phyloP scores from a whole-genome alignment of 2,113 vertebrate species.

The Vimba vimba region DNA sequence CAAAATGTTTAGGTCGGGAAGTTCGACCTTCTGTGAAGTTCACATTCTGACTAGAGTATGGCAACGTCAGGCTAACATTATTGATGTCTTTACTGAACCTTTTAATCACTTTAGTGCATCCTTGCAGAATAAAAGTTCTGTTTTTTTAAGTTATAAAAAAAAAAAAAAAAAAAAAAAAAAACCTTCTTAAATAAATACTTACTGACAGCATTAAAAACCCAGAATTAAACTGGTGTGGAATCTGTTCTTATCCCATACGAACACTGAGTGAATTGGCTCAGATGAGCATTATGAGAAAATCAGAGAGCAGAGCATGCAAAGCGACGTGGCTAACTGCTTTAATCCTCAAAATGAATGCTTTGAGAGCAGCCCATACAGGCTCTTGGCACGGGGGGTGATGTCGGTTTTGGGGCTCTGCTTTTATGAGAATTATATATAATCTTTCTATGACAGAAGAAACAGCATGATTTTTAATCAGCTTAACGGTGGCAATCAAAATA shows the following conservation, averaged over 20 bases:
- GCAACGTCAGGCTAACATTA: no score
- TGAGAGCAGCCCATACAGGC: conserved; percentile 13
- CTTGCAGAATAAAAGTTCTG: not conserved
- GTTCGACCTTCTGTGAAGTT: no score
- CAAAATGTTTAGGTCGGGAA: no score
- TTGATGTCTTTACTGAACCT: no score
- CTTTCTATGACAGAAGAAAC: not conserved
- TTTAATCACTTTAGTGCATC: no score
- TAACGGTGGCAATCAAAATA: conserved; percentile 25
- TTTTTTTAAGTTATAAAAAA: no score
- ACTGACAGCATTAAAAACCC: not conserved
- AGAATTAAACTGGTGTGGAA: not conserved
- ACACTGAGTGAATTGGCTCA: conserved; percentile 30
- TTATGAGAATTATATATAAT: conserved; percentile 16
- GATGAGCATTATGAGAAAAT: conserved; percentile 8
- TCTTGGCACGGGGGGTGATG: not conserved
- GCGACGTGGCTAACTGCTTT: conserved; percentile 8
- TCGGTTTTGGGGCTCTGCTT: not conserved
- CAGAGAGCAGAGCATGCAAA: not conserved
- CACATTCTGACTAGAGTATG: no score
- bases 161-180: no score
- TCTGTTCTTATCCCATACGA: not conserved
- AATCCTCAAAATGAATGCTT: conserved; percentile 42
- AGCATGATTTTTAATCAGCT: conserved; percentile 31
- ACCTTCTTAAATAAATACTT: not conserved